Base-by-base conservation (phyloP, 1,140 invertebrate species). In the Plutomurus gul region DNA sequence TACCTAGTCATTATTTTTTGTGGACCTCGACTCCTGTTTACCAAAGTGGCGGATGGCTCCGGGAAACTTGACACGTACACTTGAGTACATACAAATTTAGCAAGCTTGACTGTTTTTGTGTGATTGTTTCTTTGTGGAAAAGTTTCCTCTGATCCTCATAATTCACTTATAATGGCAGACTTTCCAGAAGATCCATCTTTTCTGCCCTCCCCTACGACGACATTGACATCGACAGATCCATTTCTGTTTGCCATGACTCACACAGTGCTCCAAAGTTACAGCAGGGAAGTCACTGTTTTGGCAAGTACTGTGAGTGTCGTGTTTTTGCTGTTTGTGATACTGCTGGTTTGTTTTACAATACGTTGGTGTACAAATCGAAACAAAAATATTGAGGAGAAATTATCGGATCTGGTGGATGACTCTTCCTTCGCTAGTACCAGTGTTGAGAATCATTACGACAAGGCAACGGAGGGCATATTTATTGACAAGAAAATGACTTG, bases 261-360 rank as follows among this genome's bases (percentile, higher is more conserved):
- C n/a, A 33, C 10, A n/a, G 8, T 65, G 18, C 16, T 65, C 8
- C 27, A 65, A 65, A 65, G 27, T 18, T 65, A 65, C 30, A 18
- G 3, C 10, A 71, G 72, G 11, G 49, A 79, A 47, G 20, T 76
- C 11, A 80, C 78, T 7, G 60, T 51, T 22, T 30, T 70, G 18
- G 40, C 60, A 13, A 80, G 78, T 51, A 40, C 39, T 27, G 1
- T 76, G 18, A 72, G 78, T 76, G 78, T 76, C 1, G 8, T 80
- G 1, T 22, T 76, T 11, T 13, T 76, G n/a, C 16, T 76, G 0
- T 3, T 76, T 5, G n/a, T 80, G 18, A 65, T 27, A 27, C 8
- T 70, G 5, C 76, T 74, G 43, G 22, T 75, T n/a, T 80, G 74
- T 27, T 76, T 27, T 25, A 11, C 36, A 20, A 70, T 79, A 13